phyloP scores from a whole-genome alignment of 2,888 invertebrate species.

The Odontomyia ornata region DNA sequence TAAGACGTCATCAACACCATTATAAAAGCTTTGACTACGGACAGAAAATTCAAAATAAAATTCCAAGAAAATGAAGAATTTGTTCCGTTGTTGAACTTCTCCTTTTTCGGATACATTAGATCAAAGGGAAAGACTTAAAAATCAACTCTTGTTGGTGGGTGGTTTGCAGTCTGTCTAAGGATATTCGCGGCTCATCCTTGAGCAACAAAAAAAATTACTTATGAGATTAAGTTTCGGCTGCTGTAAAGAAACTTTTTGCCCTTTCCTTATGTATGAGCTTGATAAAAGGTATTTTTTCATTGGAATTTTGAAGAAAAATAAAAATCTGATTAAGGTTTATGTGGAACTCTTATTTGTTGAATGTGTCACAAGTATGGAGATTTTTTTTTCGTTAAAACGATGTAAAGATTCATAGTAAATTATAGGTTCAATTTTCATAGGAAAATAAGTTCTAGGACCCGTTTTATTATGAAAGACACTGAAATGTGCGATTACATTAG shows the following conservation, averaged over 20 bases:
- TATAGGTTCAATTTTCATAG: too few species aligned
- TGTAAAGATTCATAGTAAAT: too few species aligned
- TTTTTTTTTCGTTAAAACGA: too few species aligned
- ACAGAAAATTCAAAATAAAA: neutral
- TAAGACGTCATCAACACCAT: constrained; percentile 1
- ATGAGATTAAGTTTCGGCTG: neutral
- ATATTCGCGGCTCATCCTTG: neutral
- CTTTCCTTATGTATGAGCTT: neutral
- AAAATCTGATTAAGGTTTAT: neutral
- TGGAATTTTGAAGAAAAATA: neutral
- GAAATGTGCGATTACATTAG: too few species aligned
- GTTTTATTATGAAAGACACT: too few species aligned
- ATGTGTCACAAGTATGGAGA: too few species aligned
- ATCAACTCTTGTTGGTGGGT: neutral
- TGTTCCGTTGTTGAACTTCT: neutral
- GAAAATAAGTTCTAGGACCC: too few species aligned
- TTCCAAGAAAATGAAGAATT: neutral
- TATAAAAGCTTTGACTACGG: neutral
- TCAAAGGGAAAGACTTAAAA: neutral
- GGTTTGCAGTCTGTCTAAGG: neutral
- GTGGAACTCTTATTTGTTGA: too few species aligned
- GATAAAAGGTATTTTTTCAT: neutral
- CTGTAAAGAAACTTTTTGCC: neutral
- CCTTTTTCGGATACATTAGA: neutral
- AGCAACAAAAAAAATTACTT: neutral